Evolutionary conservation across 1,140 invertebrate species (phyloP), one percentile per base, ranked within the genome.

Genomic region (Holotrichia oblita): DNA sequence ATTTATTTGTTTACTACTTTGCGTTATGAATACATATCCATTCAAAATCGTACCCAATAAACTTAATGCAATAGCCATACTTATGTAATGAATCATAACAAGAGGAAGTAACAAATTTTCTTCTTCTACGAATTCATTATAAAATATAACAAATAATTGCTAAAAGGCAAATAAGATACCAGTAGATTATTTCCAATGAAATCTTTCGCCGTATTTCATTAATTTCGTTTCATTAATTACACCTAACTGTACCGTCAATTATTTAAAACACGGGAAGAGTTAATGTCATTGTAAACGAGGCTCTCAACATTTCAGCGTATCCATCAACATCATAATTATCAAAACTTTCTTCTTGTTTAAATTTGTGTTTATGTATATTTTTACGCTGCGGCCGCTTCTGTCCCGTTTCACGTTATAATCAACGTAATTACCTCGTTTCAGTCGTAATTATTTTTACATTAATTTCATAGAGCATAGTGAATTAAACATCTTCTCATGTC

Each of bases 361-460:
- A 73, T 73, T 73, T 41, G 24, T 64, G 40, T 77, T 77, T 64
- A 64, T 64, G 48, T 55, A 64, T 77, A 40, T 59, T 77, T 14
- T 73, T 40, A 40, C 22, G n/a, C 24, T 73, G 41, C 41, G 55
- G 78, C 59, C 78, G 73, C 78, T 73, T 79, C 76, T 72, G 78
- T 79, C 75, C 40, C 48, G 64, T 73, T 73, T 20, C 72, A 48
- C 82, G 82, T 83, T 80, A 76, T 84, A 84, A 84, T 84, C 78
- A 84, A 80, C 79, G 80, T 84, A 84, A 84, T 84, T 84, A 83
- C 83, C 82, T 79, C 79, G 80, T 83, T 84, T 84, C 80, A 82
- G 82, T 77, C 80, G 80, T 81, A 83, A 84, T 84, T 85, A 85
- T 85, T 84, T 84, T 82, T 79, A 83, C 82, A 84, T 85, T 83